Evolutionary conservation across 2,113 vertebrate genomes (phyloP).

Genomic region (Cercocebus atys): DNA sequence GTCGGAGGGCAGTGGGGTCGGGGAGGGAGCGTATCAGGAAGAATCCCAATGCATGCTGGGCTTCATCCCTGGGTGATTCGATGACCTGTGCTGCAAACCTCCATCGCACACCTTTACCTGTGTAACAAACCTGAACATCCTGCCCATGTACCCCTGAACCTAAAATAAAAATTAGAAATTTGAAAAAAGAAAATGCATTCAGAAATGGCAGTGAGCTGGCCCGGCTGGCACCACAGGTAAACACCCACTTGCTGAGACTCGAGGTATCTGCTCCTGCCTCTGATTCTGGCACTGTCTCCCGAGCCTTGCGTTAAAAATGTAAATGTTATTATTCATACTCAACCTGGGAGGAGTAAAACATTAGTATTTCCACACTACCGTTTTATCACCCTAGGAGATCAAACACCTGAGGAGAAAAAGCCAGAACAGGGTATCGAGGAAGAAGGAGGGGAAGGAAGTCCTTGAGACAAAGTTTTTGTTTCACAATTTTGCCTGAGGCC

Average conservation of each 20-base stretch:
- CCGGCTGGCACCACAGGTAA: too few species aligned
- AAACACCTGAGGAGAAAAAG: background rate
- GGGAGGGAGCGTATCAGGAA: too few species aligned
- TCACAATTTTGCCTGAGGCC: slow-evolving; percentile 2
- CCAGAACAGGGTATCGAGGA: background rate
- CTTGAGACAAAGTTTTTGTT: background rate
- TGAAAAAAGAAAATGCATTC: background rate
- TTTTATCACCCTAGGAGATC: background rate
- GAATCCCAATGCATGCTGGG: too few species aligned
- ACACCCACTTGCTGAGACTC: background rate
- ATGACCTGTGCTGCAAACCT: too few species aligned
- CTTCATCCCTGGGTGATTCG: too few species aligned
- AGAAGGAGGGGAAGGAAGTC: background rate
- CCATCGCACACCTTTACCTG: too few species aligned
- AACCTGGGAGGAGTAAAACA: background rate
- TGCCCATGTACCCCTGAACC: too few species aligned
- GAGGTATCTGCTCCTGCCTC: background rate
- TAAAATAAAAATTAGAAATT: too few species aligned
- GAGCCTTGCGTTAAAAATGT: slow-evolving; percentile 7
- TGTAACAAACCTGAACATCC: too few species aligned
- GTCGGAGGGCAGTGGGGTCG: too few species aligned
- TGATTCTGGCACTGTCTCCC: background rate
- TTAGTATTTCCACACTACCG: background rate
- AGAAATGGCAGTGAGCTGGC: background rate
- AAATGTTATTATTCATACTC: slow-evolving; percentile 7